These are phyloP conservation scores for Sinelater perroti DNA, from an alignment of 2,888 invertebrate species.

Conservation along the genomic window DNA sequence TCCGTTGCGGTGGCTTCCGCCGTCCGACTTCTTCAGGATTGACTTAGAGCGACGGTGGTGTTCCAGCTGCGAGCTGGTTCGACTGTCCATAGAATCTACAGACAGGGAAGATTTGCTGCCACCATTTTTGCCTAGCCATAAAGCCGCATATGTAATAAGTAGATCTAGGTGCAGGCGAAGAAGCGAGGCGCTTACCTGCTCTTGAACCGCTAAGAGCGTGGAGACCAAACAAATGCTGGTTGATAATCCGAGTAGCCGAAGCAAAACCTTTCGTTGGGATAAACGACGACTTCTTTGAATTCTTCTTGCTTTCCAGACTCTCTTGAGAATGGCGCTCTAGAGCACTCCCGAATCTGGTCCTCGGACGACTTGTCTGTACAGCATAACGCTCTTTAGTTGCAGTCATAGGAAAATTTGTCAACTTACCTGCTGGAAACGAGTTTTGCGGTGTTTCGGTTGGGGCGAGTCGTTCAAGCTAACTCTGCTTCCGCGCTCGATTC, in stretches of 20 bases:
- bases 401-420: no score
- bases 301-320: constrained; percentile 62
- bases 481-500: constrained; percentile 62
- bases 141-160: neutral
- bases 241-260: constrained; percentile 76
- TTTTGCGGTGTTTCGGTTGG: constrained; percentile 84
- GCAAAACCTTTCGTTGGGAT: constrained; percentile 72
- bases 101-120: constrained; percentile 74
- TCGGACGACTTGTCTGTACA: constrained; percentile 58
- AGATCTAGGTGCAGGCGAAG: no score
- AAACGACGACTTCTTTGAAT: constrained; percentile 64
- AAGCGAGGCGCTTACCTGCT: constrained; percentile 56
- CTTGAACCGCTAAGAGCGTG: constrained; percentile 64
- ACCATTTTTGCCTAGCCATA: constrained; percentile 62
- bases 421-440: constrained; percentile 84
- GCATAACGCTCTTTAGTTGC: neutral
- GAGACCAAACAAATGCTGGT: constrained; percentile 77
- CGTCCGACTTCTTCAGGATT: constrained; percentile 79
- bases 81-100: constrained; percentile 72
- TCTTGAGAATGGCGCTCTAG: constrained; percentile 64
- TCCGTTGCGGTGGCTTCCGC: constrained; percentile 60
- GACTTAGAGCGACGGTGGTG: constrained; percentile 76
- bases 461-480: constrained; percentile 72
- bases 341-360: constrained; percentile 62
- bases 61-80: constrained; percentile 69